Conservation (phyloP, 2,113 vertebrate species). For the Gopherus flavomarginatus region DNA sequence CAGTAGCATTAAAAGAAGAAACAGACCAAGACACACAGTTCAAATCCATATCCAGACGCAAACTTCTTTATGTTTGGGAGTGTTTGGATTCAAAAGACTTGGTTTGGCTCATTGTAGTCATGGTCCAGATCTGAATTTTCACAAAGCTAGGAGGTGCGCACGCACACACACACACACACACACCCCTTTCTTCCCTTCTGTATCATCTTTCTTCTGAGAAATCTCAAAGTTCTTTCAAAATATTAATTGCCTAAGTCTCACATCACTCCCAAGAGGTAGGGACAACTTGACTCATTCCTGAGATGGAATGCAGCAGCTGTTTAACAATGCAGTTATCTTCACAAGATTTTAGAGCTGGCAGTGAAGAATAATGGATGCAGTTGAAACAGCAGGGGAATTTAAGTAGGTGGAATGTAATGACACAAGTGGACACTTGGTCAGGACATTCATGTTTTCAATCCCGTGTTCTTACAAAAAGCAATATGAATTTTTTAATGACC, state of each 20-base stretch:
- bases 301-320: not conserved
- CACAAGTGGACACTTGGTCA: not conserved
- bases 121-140: not conserved
- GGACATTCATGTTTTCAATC: not conserved
- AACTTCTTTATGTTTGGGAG: not conserved
- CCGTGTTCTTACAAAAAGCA: not conserved
- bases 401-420: not conserved
- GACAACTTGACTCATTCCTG: not conserved
- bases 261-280: not conserved
- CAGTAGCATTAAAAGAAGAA: not conserved
- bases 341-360: not conserved
- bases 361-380: not conserved
- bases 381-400: not conserved
- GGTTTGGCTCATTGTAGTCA: not conserved
- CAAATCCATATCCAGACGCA: not conserved
- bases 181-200: not conserved
- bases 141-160: accelerated
- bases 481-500: not conserved
- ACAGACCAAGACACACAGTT: not conserved
- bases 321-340: not conserved
- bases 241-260: not conserved
- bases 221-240: not conserved
- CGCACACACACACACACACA: accelerated
- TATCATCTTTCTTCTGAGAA: not conserved
- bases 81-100: not conserved